Evolutionary conservation across 23 tunicate genomes (phyloP), one percentile per base, ranked within the genome.

Genomic region (Styela clava): DNA sequence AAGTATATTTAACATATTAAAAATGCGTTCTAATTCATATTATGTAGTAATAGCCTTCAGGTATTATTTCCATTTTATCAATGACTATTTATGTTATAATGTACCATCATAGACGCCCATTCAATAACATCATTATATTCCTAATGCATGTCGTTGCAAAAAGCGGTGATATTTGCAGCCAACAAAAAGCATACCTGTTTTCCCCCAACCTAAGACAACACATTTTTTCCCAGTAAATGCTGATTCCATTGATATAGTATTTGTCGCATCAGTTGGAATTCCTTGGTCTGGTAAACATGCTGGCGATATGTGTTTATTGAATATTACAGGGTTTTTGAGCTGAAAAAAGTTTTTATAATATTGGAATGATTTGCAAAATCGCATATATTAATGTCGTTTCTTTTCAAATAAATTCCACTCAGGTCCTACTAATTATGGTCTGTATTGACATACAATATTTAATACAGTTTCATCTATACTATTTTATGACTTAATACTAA

Each of bases 231-330:
- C 56, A 44, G 56, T 44, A 12, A 5, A 12, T 5, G 56, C 9
- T 44, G 7, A 7, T 7, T 7, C 9, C 1, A 2, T 32, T 22
- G 3, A 2, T 5, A 16, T 32, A 22, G 78, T 83, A 20, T 76
- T 85, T n/a, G 24, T 22, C 2, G 89, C 63, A 2, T 62, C 82
- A 0, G 74, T 1, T 23, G 84, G 71, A 16, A 62, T 74, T 26
- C 79, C 73, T 44, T 44, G 56, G 7, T 5, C 7, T 44, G 56
- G 56, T 12, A 44, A 12, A 65, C 83, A 79, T 34, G 72, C 22
- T 31, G 89, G 89, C 26, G 78, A 64, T 3, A 86, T 69, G 33
- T 32, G 36, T 16, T 30, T 29, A 24, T 69, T 86, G 51, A 79
- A 79, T 24, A 35, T 63, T 5, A 79, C 84, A 29, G 72, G 62